Evolutionary conservation across 2,113 vertebrate genomes (phyloP), one percentile per base, ranked within the genome.

Genomic region (Xenopus laevis): DNA sequence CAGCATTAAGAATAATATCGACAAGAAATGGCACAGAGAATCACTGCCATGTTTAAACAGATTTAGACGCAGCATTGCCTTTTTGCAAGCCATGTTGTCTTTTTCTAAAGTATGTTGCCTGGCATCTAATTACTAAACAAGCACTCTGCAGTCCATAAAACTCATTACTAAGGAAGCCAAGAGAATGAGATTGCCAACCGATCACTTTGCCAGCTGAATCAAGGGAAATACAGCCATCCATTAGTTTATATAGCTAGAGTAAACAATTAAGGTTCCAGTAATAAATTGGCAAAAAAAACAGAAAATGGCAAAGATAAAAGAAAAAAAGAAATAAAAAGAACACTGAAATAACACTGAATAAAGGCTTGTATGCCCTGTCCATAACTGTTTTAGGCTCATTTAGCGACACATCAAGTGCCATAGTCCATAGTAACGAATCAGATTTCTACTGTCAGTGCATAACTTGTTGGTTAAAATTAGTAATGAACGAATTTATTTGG

Each of bases 71-170:
- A 65, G 71, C 21, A 59, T 62, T 73, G 74, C 66, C 68, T 71
- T 18, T 63, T 4, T 23, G 33, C 17, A 70, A 77, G 67, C 59
- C 47, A 64, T 70, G 60, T 76, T 74, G 62, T 68, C 58, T 68
- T 75, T 68, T 75, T 68, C 47, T 75, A 75, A 75, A 75, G 65
- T 33, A 68, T 68, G 73, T 30, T 69, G 73, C 66, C 58, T 75
- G 65, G 65, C 73, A 63, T 50, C 73, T 70, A 45, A 77, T 70
- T 70, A 58, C 60, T 63, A 77, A 77, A 70, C 23, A 40, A 70
- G 59, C 63, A 67, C 74, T 70, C 58, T 70, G 74, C 74, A 67
- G 70, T 77, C 74, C 60, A 77, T 77, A 77, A 77, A 77, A 77
- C 74, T 44, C 74, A 77, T 77, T 64, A 77, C 74, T 64, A 58